Evolutionary conservation across 2,113 vertebrate species (phyloP), one percentile per base, ranked within the genome.

Genomic region (Aphyosemion australe): DNA sequence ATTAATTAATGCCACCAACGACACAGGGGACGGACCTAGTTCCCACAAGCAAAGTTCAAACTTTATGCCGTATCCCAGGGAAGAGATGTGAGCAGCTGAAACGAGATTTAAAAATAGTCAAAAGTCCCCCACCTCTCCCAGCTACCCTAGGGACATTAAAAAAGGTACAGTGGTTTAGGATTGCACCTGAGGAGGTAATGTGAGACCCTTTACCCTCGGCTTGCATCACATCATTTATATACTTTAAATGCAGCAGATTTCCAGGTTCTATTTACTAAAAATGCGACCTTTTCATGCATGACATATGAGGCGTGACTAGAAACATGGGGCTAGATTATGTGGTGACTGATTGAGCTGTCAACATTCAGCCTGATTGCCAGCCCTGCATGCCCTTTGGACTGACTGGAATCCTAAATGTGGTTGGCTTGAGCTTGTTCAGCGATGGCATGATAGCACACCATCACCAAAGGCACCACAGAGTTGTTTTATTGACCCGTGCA

Each of bases 341-440:
- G 46, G 15, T 79, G 79, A 72, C 65, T 76, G 78, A 86, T 79
- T 66, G 60, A 70, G 41, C 60, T 65, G 84, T 87, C 86, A 80
- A 16, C 37, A 10, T 74, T 43, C 12, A 8, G 37, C 20, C 55
- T 16, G 50, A 54, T 54, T 69, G 57, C 65, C 70, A 50, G 67
- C 45, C 31, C 42, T 10, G 3, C 58, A 12, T 45, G 57, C 32
- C 60, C 78, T 58, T 65, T 45, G 59, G 80, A 68, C 41, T 67
- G 34, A 62, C 66, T 71, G 60, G 53, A 63, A 70, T 61, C 47
- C 59, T 34, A 76, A 72, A 80, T 50, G 61, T 73, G 55, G 50
- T 69, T 42, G 69, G 78, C 62, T 75, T 51, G 71, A 4, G 69
- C 19, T 74, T 41, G 39, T 54, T 57, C 58, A 41, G 34, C 37